Evolutionary conservation across 2,888 invertebrate genomes (phyloP).

Genomic region (Scelioninae gen. 1): DNA sequence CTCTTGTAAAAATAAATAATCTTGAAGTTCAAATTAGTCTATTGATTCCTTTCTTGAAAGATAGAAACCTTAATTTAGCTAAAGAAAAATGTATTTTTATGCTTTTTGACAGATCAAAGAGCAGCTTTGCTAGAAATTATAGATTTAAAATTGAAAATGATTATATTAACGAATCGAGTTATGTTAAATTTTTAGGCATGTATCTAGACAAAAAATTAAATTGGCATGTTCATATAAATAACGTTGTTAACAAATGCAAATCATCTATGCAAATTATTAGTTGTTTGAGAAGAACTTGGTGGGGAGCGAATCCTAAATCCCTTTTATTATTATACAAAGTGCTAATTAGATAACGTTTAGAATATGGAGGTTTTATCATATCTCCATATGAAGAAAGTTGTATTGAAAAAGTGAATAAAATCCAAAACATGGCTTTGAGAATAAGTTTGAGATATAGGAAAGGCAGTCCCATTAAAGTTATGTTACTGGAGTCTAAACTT

Average conservation of each 20-base stretch:
- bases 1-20: no score
- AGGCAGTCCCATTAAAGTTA: constrained; percentile 56
- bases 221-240: constrained; percentile 23
- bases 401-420: constrained; percentile 18
- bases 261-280: constrained; percentile 23
- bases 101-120: constrained; percentile 10
- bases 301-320: constrained; percentile 27
- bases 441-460: constrained; percentile 49
- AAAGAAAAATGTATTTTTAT: neutral
- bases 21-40: no score
- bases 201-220: constrained; percentile 22
- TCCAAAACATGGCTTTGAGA: constrained; percentile 26
- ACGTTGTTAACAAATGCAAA: neutral
- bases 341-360: constrained; percentile 21
- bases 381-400: constrained; percentile 1
- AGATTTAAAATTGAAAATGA: neutral
- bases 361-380: constrained; percentile 34
- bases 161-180: neutral
- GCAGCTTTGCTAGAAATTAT: neutral
- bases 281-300: constrained; percentile 20
- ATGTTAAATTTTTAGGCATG: constrained; percentile 41
- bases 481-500: constrained; percentile 48
- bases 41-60: neutral
- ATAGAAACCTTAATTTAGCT: constrained; percentile 2
- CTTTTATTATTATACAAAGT: constrained; percentile 17